These are phyloP conservation scores for Berghia stephanieae DNA, from an alignment of 1,140 invertebrate species.

Conservation along the genomic window DNA sequence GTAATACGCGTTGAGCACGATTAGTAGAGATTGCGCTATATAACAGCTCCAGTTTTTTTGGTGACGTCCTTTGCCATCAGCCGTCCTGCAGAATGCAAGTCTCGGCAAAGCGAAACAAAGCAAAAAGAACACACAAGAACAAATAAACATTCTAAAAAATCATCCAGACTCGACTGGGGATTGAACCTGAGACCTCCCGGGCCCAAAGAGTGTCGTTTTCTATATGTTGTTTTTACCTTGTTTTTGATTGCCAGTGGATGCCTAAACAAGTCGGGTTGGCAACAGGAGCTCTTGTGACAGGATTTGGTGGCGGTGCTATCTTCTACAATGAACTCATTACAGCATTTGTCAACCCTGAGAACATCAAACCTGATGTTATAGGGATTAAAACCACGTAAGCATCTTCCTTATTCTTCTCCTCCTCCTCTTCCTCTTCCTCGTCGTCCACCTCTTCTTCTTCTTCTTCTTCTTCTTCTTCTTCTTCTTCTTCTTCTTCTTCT, in stretches of 20 bases:
- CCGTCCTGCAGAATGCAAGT: too few relatives aligned
- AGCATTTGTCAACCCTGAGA: constrained; percentile 37
- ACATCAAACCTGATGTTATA: constrained; percentile 30
- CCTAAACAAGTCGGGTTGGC: constrained; percentile 34
- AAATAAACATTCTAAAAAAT: too few relatives aligned
- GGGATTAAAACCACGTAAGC: constrained; percentile 32
- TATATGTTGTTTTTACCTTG: background rate
- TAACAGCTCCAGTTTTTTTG: too few relatives aligned
- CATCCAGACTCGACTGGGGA: too few relatives aligned
- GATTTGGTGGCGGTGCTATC: constrained; percentile 39
- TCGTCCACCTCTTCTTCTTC: background rate
- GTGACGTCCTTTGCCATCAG: too few relatives aligned
- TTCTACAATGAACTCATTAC: constrained; percentile 40
- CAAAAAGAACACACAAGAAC: too few relatives aligned
- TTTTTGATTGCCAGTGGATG: constrained; percentile 31
- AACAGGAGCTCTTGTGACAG: constrained; percentile 35
- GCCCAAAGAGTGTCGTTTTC: too few relatives aligned
- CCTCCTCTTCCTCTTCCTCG: background rate
- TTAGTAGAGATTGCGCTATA: too few relatives aligned
- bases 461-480: background rate
- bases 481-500: too few relatives aligned
- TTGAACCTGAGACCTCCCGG: too few relatives aligned
- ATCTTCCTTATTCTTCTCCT: background rate
- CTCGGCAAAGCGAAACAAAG: too few relatives aligned
- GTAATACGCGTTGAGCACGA: too few relatives aligned